Conservation (phyloP, 2,888 invertebrate genomes). For the Lutraria lutraria region DNA sequence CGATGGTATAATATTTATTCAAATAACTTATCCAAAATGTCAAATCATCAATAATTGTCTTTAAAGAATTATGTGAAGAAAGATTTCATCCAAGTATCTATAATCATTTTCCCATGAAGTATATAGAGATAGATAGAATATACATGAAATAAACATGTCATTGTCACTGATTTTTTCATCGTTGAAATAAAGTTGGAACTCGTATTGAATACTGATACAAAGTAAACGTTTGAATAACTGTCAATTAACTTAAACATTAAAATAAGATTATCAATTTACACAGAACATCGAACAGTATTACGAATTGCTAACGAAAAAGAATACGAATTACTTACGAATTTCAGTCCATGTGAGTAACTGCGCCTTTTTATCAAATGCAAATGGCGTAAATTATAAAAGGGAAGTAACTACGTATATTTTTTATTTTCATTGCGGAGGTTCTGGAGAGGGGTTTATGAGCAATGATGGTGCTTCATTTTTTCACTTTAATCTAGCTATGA, state of each 20-base stretch:
- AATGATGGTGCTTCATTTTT: too few species aligned
- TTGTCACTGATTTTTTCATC: background rate
- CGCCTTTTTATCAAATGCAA: background rate
- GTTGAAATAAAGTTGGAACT: too few species aligned
- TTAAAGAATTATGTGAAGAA: background rate
- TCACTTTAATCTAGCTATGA: too few species aligned
- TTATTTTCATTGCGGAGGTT: background rate
- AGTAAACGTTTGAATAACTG: too few species aligned
- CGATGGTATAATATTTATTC: too few species aligned
- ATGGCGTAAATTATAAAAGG: conserved; percentile 25
- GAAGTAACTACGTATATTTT: background rate
- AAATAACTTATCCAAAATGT: background rate
- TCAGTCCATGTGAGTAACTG: background rate
- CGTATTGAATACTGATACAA: too few species aligned
- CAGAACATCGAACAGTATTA: background rate
- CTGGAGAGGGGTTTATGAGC: background rate
- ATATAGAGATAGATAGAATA: too few species aligned
- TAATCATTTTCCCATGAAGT: too few species aligned
- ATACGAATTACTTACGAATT: background rate
- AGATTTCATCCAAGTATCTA: too few species aligned
- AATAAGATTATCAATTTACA: too few species aligned
- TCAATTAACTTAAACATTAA: too few species aligned
- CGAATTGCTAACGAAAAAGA: background rate
- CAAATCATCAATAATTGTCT: background rate
- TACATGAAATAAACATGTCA: background rate